phyloP scores from a whole-genome alignment of 2,888 invertebrate genomes.

The Anthoptus insignis region DNA sequence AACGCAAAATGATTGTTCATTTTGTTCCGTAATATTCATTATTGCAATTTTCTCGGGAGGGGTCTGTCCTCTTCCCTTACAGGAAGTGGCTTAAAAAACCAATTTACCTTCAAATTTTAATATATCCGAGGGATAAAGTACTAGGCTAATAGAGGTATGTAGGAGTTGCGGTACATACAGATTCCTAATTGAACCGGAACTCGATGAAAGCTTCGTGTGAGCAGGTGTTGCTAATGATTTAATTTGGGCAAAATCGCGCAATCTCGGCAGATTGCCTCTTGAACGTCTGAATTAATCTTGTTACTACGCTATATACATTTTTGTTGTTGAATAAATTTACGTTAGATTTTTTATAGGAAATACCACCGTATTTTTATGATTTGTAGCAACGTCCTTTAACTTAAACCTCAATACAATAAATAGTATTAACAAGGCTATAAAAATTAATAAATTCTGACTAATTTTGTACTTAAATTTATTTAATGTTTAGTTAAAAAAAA shows the following conservation, averaged over 20 bases:
- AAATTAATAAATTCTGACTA: neutral
- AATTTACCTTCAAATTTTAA: constrained; percentile 18
- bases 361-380: too few species aligned
- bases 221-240: constrained; percentile 79
- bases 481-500: neutral
- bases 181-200: constrained; percentile 59
- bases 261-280: constrained; percentile 58
- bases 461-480: neutral
- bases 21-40: too few species aligned
- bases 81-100: neutral
- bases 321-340: constrained; percentile 27
- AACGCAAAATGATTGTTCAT: too few species aligned
- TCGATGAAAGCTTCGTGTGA: constrained; percentile 55
- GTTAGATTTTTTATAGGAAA: neutral
- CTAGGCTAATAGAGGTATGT: constrained; percentile 8
- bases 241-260: constrained; percentile 70
- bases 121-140: constrained; percentile 9
- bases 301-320: constrained; percentile 54
- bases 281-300: constrained; percentile 62
- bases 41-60: too few species aligned
- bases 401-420: too few species aligned
- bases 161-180: constrained; percentile 48
- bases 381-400: too few species aligned
- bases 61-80: too few species aligned
- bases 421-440: neutral